These are phyloP conservation scores for Epinephelus awoara DNA, from an alignment of 2,797 vertebrate species.

Conservation along the genomic window DNA sequence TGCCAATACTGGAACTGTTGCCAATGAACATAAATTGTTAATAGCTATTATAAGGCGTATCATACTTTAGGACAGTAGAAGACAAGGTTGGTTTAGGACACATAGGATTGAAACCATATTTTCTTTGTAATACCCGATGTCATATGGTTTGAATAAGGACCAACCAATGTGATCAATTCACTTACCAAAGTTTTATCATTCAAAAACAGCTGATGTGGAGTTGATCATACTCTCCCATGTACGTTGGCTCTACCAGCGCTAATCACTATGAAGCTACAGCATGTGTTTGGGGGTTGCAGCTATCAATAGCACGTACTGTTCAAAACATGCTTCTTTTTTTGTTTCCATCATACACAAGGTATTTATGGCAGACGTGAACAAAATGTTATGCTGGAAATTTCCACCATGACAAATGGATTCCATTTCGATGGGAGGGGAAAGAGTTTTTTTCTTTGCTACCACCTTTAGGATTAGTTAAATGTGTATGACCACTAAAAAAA, in stretches of 20 bases:
- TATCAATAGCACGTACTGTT: background rate
- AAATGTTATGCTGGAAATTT: constrained; percentile 17
- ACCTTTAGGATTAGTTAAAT: background rate
- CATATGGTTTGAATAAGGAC: constrained; percentile 1
- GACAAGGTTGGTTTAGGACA: background rate
- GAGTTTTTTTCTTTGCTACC: background rate
- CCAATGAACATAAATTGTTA: background rate
- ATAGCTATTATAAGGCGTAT: background rate
- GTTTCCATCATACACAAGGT: background rate
- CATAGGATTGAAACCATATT: background rate
- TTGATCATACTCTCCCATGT: background rate
- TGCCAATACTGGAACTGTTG: background rate
- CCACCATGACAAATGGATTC: constrained; percentile 18
- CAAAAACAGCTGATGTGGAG: background rate
- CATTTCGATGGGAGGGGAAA: background rate
- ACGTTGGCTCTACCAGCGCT: background rate
- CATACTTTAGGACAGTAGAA: background rate
- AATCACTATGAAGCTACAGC: background rate
- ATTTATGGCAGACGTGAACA: constrained; percentile 7
- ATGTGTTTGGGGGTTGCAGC: background rate
- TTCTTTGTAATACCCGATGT: background rate
- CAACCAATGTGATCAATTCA: background rate
- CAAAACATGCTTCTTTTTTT: background rate
- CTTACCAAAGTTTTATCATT: background rate
- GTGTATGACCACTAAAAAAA: background rate